Evolutionary conservation across 2,113 vertebrate species (phyloP).

Genomic region (Oceanodroma tethys): DNA sequence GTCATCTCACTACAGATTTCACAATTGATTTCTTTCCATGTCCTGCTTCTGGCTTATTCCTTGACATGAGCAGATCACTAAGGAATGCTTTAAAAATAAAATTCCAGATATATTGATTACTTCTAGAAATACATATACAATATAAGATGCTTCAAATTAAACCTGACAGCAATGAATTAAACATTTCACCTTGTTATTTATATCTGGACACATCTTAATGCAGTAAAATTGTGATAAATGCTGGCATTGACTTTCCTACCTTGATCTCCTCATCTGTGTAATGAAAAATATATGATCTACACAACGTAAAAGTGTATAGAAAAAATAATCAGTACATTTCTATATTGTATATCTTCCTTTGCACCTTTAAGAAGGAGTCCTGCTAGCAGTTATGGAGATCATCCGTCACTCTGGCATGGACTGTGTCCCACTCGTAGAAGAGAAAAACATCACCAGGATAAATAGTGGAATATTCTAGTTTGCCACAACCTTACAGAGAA

Average conservation of each 20-base stretch:
- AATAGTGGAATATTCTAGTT: neutral
- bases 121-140: neutral
- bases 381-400: neutral
- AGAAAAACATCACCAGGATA: neutral
- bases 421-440: accelerated
- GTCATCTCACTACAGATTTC: neutral
- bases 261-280: neutral
- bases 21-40: neutral
- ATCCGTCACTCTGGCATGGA: neutral
- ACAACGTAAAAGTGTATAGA: neutral
- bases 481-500: neutral
- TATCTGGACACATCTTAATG: neutral
- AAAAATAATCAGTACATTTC: neutral
- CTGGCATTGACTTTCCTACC: neutral
- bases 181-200: neutral
- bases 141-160: neutral
- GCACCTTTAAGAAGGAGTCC: neutral
- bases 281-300: neutral
- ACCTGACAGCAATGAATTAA: neutral
- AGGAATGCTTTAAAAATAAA: neutral
- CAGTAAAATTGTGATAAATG: neutral
- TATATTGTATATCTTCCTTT: neutral
- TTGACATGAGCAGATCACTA: neutral
- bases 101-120: neutral
- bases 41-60: neutral